phyloP scores from a whole-genome alignment of 2,888 invertebrate species.

The Cheilosia scutellata region DNA sequence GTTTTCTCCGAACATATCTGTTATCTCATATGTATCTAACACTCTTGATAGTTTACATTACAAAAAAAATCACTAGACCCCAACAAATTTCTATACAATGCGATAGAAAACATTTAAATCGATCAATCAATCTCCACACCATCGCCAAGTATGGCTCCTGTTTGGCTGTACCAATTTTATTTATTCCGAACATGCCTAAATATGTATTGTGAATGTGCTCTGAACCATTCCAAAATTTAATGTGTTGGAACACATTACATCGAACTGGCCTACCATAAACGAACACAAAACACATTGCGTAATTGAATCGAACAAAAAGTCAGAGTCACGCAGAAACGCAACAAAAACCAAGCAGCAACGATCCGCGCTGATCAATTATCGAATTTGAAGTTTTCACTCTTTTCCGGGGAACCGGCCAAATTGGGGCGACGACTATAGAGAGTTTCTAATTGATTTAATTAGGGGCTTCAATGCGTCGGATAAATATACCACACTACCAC shows the following conservation, averaged over 20 bases:
- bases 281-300: conserved; percentile 51
- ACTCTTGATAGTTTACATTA: conserved; percentile 37
- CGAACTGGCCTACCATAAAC: conserved; percentile 10
- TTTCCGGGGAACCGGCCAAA: conserved; percentile 26
- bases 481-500: conserved; percentile 25
- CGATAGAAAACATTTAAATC: conserved; percentile 31
- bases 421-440: conserved; percentile 31
- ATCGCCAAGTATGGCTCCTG: conserved; percentile 34
- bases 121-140: conserved; percentile 37
- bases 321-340: conserved; percentile 8
- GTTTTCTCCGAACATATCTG: background rate
- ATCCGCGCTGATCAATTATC: conserved; percentile 53
- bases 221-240: conserved; percentile 33
- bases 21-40: conserved; percentile 9
- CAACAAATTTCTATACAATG: conserved; percentile 13
- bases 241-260: conserved; percentile 27
- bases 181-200: conserved; percentile 39
- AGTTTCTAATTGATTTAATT: conserved; percentile 66
- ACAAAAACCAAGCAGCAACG: background rate
- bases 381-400: conserved; percentile 28
- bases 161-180: background rate
- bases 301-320: conserved; percentile 7
- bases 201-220: conserved; percentile 32
- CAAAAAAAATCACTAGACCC: background rate
- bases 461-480: conserved; percentile 40